Percentiles rank a stretch among this genome's conserved stretches.
These are phyloP conservation scores for Sprattus sprattus DNA, from an alignment of 2,113 vertebrate genomes.

Conservation along the genomic window DNA sequence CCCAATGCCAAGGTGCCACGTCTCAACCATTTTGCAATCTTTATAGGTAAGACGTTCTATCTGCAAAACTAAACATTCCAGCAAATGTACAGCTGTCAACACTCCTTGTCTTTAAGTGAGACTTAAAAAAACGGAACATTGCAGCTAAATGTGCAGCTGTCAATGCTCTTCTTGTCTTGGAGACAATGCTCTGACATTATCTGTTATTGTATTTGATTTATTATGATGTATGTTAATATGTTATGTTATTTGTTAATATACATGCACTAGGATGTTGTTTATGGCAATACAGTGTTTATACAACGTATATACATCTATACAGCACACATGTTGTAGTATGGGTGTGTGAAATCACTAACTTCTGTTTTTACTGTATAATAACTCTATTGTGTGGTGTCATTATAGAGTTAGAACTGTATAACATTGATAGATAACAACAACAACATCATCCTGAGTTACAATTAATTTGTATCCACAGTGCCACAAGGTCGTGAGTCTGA, in stretches of 20 bases:
- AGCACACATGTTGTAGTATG: background rate
- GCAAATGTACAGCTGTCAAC: no score
- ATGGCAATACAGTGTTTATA: background rate
- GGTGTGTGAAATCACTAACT: no score
- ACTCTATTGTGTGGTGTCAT: background rate
- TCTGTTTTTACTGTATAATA: background rate
- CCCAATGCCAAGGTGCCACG: conserved; percentile 75
- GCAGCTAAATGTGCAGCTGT: background rate
- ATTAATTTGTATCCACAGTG: conserved; percentile 66
- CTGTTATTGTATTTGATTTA: background rate
- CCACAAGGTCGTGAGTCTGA: conserved; percentile 92
- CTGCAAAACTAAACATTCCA: background rate
- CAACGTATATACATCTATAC: background rate
- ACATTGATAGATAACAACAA: background rate
- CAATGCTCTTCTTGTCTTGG: background rate
- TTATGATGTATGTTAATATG: background rate
- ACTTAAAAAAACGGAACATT: background rate
- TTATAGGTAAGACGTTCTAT: conserved; percentile 82
- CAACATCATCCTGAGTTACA: background rate
- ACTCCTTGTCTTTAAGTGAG: no score
- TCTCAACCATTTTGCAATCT: conserved; percentile 88
- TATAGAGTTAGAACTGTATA: background rate
- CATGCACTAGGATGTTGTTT: background rate
- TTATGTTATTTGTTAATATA: background rate
- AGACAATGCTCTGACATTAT: background rate